Conservation (phyloP, 2,888 invertebrate species). For the Pollenia griseotomentosa region DNA sequence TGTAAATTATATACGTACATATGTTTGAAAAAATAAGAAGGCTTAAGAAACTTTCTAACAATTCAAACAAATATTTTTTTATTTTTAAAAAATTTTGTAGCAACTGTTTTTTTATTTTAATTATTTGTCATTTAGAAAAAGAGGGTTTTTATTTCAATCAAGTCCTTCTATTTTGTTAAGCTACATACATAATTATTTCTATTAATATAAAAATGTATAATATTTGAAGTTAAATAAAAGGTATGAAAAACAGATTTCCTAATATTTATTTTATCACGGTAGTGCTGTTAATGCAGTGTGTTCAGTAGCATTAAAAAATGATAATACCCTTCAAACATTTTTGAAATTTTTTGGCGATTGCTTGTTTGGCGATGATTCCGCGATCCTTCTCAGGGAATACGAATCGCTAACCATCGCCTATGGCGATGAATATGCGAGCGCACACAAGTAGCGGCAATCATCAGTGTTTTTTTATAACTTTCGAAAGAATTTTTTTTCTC, state of each 20-base stretch:
- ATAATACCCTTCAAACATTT: no score
- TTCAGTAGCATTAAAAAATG: constrained; percentile 32
- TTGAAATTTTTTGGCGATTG: no score
- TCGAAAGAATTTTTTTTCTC: no score
- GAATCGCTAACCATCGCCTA: no score
- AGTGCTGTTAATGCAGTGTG: constrained; percentile 49
- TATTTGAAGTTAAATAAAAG: constrained; percentile 63
- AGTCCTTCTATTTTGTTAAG: constrained; percentile 42
- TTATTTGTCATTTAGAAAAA: constrained; percentile 22
- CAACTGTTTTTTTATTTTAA: constrained; percentile 43
- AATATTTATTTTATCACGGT: constrained; percentile 14
- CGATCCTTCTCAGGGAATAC: no score
- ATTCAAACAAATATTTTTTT: constrained; percentile 51
- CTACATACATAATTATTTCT: constrained; percentile 34
- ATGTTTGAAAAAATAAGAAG: constrained; percentile 44
- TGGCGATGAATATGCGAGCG: no score
- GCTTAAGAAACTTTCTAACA: constrained; percentile 57
- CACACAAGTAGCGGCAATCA: no score
- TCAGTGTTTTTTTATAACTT: no score
- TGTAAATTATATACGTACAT: constrained; percentile 67
- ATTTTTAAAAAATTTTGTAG: constrained; percentile 29
- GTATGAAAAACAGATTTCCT: constrained; percentile 3
- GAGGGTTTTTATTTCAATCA: constrained; percentile 34
- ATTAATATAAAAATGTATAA: constrained; percentile 45
- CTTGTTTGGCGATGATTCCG: no score